Base-by-base conservation (phyloP, 2,888 invertebrate species). In the Herminia tarsipennalis region DNA sequence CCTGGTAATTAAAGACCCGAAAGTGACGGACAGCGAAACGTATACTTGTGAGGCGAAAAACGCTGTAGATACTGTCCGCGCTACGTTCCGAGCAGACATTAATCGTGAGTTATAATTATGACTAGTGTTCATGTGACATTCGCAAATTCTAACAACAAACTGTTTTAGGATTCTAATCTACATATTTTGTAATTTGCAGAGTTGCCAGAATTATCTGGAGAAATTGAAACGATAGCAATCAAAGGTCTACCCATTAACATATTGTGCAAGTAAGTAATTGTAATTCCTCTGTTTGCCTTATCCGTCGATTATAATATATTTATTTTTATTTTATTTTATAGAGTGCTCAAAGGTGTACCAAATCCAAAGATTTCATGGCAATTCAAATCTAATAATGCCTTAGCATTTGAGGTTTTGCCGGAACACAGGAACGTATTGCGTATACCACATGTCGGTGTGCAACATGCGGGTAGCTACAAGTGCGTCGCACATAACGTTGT, bases 1-100 rank as follows among this genome's bases (percentile, higher is more conserved):
- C 18, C 35, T 64, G 2, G 10, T 61, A 0, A 61, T 64, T 24
- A 38, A 5, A 22, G 40, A 53, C 3, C 65, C 58, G 8, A 48
- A 12, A 3, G 27, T 14, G 12, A 41, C 10, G 13, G 61, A 64
- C 24, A 30, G 30, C 5, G 17, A 32, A 12, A n/a, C 17, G 1
- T 64, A 64, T 20, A 38, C 14, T 0, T 64, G 65, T 32, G 46
- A 44, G 37, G 62, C 62, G 20, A 56, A 27, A 10, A 63, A 63
- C 13, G 5, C 12, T 2, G 37, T 43, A 5, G 41, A 45, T 16
- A 18, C 47, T 20, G 36, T 9, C 3, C 30, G 32, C 9, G 24
- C 36, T 1, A 22, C 38, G 1, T 39, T 49, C 5, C 1, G 35
- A 27, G 36, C 25, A 6, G 32, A 13, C 5, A 27, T 64, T 9